Evolutionary conservation across 2,888 invertebrate species (phyloP).

Genomic region (Mimumesa dahlbomi): DNA sequence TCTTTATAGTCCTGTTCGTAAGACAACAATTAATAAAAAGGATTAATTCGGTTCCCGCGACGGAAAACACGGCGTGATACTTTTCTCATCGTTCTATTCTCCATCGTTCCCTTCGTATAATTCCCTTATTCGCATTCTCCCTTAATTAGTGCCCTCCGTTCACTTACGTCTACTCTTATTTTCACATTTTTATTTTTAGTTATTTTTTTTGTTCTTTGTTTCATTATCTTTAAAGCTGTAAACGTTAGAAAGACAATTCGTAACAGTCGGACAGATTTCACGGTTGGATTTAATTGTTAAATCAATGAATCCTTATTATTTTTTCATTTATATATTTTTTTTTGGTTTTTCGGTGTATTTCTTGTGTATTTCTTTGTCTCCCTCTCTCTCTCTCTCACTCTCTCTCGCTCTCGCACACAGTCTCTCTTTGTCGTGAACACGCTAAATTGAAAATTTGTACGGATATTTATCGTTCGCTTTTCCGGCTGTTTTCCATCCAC

Average conservation of each 20-base stretch:
- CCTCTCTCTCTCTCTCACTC: background rate
- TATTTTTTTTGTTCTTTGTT: too few species aligned
- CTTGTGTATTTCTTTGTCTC: background rate
- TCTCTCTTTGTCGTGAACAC: too few species aligned
- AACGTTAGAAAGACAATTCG: conserved; percentile 47
- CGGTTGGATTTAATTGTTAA: conserved; percentile 22
- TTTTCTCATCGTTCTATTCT: conserved; percentile 12
- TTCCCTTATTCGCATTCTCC: conserved; percentile 5
- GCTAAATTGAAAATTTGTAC: too few species aligned
- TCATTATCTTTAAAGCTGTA: conserved; percentile 56
- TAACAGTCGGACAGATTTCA: conserved; percentile 48
- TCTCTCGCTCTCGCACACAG: too few species aligned
- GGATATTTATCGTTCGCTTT: too few species aligned
- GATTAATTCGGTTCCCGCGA: conserved; percentile 21
- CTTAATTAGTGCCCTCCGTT: conserved; percentile 54
- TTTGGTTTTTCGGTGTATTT: background rate
- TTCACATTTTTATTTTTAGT: too few species aligned
- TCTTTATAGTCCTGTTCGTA: conserved; percentile 15
- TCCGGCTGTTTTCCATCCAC: too few species aligned
- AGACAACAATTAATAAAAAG: conserved; percentile 45
- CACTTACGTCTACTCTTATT: conserved; percentile 53
- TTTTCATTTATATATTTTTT: background rate
- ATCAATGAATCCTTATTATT: background rate
- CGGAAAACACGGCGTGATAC: conserved; percentile 26
- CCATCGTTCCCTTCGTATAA: conserved; percentile 5